Conservation (phyloP, 1,140 invertebrate genomes). For the Drosophila obscura region DNA sequence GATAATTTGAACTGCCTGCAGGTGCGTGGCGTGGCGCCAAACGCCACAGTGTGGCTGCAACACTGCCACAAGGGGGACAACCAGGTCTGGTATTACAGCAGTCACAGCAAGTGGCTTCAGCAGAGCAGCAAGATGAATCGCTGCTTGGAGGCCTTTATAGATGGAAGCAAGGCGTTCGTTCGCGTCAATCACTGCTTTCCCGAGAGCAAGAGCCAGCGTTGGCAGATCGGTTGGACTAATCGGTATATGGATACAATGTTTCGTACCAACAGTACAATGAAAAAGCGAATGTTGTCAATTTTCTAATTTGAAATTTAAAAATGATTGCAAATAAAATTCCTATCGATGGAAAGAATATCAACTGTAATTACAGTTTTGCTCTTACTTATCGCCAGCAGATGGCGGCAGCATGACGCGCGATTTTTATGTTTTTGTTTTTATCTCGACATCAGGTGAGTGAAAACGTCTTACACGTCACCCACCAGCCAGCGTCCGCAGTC, state of each 20-base stretch:
- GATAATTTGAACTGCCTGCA: no score
- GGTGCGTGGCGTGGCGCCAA: no score
- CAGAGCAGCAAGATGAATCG: no score
- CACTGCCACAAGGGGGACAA: no score
- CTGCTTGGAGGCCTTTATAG: conserved; percentile 77
- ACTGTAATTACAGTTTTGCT: neutral
- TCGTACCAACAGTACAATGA: no score
- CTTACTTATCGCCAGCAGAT: neutral
- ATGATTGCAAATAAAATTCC: neutral
- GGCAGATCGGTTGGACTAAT: conserved; percentile 87
- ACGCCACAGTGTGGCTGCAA: no score
- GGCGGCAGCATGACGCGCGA: conserved; percentile 36
- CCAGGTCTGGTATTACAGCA: no score
- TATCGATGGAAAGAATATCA: neutral
- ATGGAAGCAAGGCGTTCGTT: conserved; percentile 85
- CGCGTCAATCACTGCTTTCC: conserved; percentile 89
- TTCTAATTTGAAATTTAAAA: neutral
- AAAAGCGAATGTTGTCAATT: no score
- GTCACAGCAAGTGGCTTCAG: no score
- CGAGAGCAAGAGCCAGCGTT: conserved; percentile 88
- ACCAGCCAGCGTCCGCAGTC: neutral
- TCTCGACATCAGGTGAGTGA: conserved; percentile 10
- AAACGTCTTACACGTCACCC: conserved; percentile 9
- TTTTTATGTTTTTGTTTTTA: conserved; percentile 3
- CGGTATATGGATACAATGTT: no score